phyloP scores from a whole-genome alignment of 2,888 invertebrate genomes.

The Heteropelma amictum region DNA sequence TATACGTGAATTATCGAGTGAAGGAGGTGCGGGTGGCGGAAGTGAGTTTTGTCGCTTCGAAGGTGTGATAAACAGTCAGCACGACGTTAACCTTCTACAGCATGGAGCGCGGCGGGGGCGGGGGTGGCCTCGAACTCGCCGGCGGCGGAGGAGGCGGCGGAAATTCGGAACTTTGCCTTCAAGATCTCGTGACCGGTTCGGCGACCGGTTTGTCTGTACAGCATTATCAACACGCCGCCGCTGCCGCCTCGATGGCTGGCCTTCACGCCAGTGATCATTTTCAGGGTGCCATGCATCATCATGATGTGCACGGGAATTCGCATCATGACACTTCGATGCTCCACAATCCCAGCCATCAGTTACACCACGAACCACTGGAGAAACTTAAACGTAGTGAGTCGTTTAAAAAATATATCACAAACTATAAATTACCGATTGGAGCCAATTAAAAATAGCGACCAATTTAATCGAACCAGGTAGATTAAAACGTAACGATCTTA shows the following conservation, averaged over 20 bases:
- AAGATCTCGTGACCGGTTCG: slow-evolving; percentile 84
- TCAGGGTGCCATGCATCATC: slow-evolving; percentile 72
- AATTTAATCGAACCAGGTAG: too few relatives aligned
- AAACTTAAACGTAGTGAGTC: slow-evolving; percentile 89
- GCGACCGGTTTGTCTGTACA: slow-evolving; percentile 79
- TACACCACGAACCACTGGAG: slow-evolving; percentile 87
- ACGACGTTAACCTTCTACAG: slow-evolving; percentile 79
- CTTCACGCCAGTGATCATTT: slow-evolving; percentile 79
- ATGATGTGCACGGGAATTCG: slow-evolving; percentile 66
- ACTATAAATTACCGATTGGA: too few relatives aligned
- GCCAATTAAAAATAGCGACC: too few relatives aligned
- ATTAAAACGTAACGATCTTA: too few relatives aligned
- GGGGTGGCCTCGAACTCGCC: slow-evolving; percentile 77
- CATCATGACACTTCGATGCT: slow-evolving; percentile 80
- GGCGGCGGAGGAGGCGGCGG: slow-evolving; percentile 63
- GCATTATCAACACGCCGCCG: slow-evolving; percentile 79
- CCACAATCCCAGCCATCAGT: slow-evolving; percentile 83
- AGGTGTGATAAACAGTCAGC: slow-evolving; percentile 78
- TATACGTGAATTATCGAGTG: slow-evolving; percentile 34
- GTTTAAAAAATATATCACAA: slow-evolving; percentile 56
- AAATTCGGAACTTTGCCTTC: slow-evolving; percentile 85
- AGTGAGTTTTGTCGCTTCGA: slow-evolving; percentile 59
- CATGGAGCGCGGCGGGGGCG: slow-evolving; percentile 76
- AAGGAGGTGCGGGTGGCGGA: slow-evolving; percentile 44
- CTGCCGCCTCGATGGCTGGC: slow-evolving; percentile 79